Evolutionary conservation across 92 coral and sea anemone species (phyloP).

Genomic region (Siderastrea siderea): DNA sequence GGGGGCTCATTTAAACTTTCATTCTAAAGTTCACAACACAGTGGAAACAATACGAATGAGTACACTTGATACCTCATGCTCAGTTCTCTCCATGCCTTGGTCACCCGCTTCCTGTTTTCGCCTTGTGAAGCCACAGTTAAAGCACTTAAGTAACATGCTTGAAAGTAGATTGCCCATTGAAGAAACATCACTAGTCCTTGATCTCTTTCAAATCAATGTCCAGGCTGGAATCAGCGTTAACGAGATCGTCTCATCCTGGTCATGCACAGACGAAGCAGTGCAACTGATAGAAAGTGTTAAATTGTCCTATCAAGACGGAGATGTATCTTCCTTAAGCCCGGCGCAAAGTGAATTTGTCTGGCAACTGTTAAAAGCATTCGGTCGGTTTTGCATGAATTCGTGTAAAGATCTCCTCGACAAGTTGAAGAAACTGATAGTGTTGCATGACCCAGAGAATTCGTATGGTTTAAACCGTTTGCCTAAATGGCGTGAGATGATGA

Average conservation of each 20-base stretch:
- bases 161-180: too few species aligned
- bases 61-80: not conserved
- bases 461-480: too few species aligned
- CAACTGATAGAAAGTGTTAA: conserved; percentile 1
- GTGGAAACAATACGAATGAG: not conserved
- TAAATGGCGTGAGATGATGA: too few species aligned
- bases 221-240: too few species aligned
- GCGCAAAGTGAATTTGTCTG: conserved; percentile 3
- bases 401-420: conserved; percentile 2
- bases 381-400: conserved; percentile 6
- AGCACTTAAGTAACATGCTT: too few species aligned
- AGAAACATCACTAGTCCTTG: too few species aligned
- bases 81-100: conserved; percentile 6
- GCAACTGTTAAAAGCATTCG: too few species aligned
- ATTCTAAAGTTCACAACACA: not conserved
- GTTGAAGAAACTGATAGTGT: conserved; percentile 11
- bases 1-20: conserved; percentile 4
- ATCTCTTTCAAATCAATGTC: too few species aligned
- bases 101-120: too few species aligned
- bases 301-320: not conserved
- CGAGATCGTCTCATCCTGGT: conserved; percentile 16
- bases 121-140: too few species aligned
- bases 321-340: not conserved
- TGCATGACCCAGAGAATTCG: not conserved
- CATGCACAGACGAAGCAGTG: not conserved